These are phyloP conservation scores for Tinamus major DNA, from an alignment of 2,797 vertebrate species.

Conservation along the genomic window DNA sequence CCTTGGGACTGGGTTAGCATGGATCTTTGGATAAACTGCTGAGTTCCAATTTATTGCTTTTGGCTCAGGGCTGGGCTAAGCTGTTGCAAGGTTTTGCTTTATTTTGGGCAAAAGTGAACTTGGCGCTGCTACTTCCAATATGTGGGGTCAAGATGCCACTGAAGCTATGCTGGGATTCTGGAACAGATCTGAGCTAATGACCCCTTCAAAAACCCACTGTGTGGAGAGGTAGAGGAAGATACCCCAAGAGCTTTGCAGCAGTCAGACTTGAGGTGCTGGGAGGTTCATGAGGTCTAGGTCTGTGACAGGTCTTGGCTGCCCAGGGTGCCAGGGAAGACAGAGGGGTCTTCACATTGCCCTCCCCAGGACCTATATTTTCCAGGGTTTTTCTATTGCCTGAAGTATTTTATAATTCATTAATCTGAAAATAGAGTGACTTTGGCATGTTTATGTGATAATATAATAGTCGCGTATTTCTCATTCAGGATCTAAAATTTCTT, in stretches of 20 bases:
- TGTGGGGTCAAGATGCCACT: background rate
- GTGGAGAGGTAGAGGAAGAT: background rate
- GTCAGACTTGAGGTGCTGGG: background rate
- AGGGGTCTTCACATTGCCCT: background rate
- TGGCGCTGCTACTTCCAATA: background rate
- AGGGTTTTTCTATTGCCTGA: background rate
- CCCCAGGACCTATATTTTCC: background rate
- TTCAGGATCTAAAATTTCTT: background rate
- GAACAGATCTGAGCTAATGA: background rate
- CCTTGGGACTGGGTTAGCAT: background rate
- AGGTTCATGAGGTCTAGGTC: background rate
- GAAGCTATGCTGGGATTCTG: background rate
- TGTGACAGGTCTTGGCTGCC: background rate
- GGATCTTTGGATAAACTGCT: background rate
- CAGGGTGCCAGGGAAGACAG: background rate
- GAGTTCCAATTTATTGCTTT: background rate
- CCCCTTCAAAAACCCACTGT: background rate
- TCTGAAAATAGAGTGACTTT: background rate
- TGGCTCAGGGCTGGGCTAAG: background rate
- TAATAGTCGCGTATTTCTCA: background rate
- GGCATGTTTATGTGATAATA: background rate
- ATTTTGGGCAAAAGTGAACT: background rate
- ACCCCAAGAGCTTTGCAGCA: background rate
- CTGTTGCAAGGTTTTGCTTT: background rate
- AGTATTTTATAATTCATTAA: background rate